Evolutionary conservation across 2,888 invertebrate species (phyloP), one percentile per base, ranked within the genome.

Genomic region (Acanthosepion esculentum): DNA sequence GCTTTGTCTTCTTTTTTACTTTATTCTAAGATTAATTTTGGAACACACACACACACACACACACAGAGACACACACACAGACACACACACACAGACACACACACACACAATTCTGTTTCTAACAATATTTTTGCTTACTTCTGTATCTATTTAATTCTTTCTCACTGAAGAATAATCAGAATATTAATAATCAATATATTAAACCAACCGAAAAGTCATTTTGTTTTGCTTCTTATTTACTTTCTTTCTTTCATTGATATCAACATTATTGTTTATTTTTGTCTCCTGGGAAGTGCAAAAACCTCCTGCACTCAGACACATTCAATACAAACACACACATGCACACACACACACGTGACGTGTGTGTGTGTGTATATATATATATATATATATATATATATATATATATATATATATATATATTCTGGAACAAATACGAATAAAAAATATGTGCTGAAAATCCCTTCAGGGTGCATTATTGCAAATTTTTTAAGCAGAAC

Each of bases 351-450:
- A 4, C 10, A 10, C 10, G 20, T 59, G n/a, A 10, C 4, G 10
- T 59, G 20, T 59, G 20, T 59, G 20, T 59, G 20, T 59, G 20
- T 59, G 2, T 64, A 64, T 64, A 64, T 29, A n/a, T 78, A n/a
- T 78, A 78, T 78, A 78, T 78, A 33, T 33, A 78, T 78, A 78
- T 78, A 78, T 78, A n/a, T 78, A 78, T 78, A 78, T 78, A 33
- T 33, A 78, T 78, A 78, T 78, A 78, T 78, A 78, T 78, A 78
- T 78, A 78, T 78, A 78, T 78, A 78, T 78, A 78, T 33, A 78
- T 78, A 78, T 78, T 33, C 10, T 0, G 2, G n/a, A 5, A 78
- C 5, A 78, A 2, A 78, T 4, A 78, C 10, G 23, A 1, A 78
- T n/a, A 78, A n/a, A 78, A 33, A 78, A n/a, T n/a, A 78, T n/a